Base-by-base conservation (phyloP, 2,888 invertebrate genomes). In the Chrysodeixis includens region DNA sequence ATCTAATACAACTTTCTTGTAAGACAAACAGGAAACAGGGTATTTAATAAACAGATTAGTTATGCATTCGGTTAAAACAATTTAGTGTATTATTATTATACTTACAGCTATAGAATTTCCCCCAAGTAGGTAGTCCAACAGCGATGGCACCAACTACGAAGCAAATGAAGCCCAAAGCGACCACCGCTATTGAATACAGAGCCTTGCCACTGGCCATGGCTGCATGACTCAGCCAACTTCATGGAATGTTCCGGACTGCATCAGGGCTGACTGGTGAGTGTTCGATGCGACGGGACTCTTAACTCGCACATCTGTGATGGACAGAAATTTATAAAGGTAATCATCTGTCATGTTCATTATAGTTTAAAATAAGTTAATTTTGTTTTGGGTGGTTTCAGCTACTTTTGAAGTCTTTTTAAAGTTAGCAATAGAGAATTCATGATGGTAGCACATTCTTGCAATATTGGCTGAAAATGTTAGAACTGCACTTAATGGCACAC, bases 121-220 rank as follows among this genome's bases (percentile, higher is more conserved):
- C 98, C 98, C 98, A 98, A 84, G 97, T 96, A 56, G 98, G 98
- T 84, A 98, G 96, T 75, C 97, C 98, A 59, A 98, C 97, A 58
- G 98, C 97, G 52, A 97, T 97, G 67, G 98, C 97, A 84, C 98
- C 98, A 81, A 98, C 96, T 71, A 97, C 97, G 88, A 98, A 97
- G 88, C 97, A 97, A 79, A 97, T 95, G 90, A 97, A 97, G 86
- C 97, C 97, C 81, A 97, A 93, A 79, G 96, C 94, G 70, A 97
- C 97, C 79, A 97, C 97, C 84, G 96, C 95, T 92, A 96, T 96
- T 79, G 97, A 96, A 94, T 97, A 97, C 86, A 96, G 93, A 84
- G 96, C 96, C 93, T 96, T 96, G 86, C 95, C 95, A 87, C 95
- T 96, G 88, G 96, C 96, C 96, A 96, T 96, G 91, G 90, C 95